Evolutionary conservation across 1,140 invertebrate genomes (phyloP), one percentile per base, ranked within the genome.

Genomic region (Pteromalus puparum): DNA sequence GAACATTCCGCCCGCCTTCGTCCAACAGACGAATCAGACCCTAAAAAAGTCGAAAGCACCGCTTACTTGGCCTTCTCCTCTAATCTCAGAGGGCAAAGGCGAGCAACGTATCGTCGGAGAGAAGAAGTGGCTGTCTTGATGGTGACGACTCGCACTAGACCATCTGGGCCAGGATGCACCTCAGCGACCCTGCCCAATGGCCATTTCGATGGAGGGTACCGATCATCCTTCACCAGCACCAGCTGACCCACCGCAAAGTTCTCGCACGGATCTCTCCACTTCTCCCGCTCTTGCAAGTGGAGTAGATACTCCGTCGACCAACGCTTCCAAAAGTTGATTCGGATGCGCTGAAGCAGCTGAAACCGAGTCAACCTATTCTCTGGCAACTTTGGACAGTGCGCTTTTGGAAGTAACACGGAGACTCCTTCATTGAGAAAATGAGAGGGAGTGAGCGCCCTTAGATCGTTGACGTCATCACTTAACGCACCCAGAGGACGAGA

Each of bases 401-500:
- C 78, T 15, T 67, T 65, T 3, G 53, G 78, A 15, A 68, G 24
- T n/a, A 68, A 10, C n/a, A 28, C 7, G 7, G 34, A 30, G 18
- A 26, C 15, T n/a, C 21, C 12, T 4, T 28, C 78, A 5, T 26
- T 34, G 9, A 80, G 61, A 13, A 70, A 80, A 67, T 81, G 80
- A 24, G 65, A 65, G 13, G 77, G 83, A 5, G 83, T 84, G 2
- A 84, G 42, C 0, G 42, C 67, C 10, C 70, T 12, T n/a, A 79
- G 46, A 34, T 79, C 76, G 15, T 79, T 67, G 28, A 42, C 24
- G n/a, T 75, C 78, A 24, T 13, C n/a, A 30, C 53, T 74, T 1
- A 73, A 26, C 15, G 87, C n/a, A 15, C 13, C 65, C 18, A 86
- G 46, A 2, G 87, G 87, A 24, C 87, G 61, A 38, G 86, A 89